Percentiles rank a stretch among this genome's conserved stretches.
These are phyloP conservation scores for Thymelicus acteon DNA, from an alignment of 2,888 invertebrate genomes.

Conservation along the genomic window DNA sequence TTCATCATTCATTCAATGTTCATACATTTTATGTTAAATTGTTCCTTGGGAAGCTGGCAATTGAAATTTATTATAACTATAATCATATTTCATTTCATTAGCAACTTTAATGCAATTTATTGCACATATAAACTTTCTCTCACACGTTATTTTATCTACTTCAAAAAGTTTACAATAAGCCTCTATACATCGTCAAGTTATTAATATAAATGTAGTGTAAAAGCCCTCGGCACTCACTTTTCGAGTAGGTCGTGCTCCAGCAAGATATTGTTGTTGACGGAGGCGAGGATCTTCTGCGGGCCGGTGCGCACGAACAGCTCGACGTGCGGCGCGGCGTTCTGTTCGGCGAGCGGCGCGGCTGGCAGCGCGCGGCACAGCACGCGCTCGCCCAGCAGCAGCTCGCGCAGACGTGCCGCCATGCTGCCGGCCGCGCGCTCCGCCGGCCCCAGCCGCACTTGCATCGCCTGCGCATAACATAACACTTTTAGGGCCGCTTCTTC, in stretches of 20 bases:
- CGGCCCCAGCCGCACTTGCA: slow-evolving; percentile 83
- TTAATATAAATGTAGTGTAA: too few species aligned
- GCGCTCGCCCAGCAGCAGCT: slow-evolving; percentile 81
- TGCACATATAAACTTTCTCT: too few species aligned
- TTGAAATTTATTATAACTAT: too few species aligned
- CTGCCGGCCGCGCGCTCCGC: slow-evolving; percentile 80
- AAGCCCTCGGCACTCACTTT: slow-evolving; percentile 16
- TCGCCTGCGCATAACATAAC: slow-evolving; percentile 65
- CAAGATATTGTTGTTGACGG: slow-evolving; percentile 88
- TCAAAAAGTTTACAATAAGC: too few species aligned
- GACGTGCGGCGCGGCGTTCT: slow-evolving; percentile 76
- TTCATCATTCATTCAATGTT: too few species aligned
- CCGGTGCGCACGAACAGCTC: slow-evolving; percentile 89
- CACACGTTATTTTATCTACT: too few species aligned
- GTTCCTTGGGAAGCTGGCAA: too few species aligned
- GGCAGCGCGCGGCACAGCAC: slow-evolving; percentile 74
- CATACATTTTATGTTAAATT: too few species aligned
- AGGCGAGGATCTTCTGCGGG: slow-evolving; percentile 86
- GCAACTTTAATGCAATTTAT: too few species aligned
- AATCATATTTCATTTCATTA: too few species aligned
- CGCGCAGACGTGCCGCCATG: slow-evolving; percentile 84
- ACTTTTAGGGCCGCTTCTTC: neutral
- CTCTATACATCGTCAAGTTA: too few species aligned
- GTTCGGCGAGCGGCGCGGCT: slow-evolving; percentile 49
- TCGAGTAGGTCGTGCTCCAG: slow-evolving; percentile 84